phyloP scores from a whole-genome alignment of 2,888 invertebrate species.

The Steinernema hermaphroditum region DNA sequence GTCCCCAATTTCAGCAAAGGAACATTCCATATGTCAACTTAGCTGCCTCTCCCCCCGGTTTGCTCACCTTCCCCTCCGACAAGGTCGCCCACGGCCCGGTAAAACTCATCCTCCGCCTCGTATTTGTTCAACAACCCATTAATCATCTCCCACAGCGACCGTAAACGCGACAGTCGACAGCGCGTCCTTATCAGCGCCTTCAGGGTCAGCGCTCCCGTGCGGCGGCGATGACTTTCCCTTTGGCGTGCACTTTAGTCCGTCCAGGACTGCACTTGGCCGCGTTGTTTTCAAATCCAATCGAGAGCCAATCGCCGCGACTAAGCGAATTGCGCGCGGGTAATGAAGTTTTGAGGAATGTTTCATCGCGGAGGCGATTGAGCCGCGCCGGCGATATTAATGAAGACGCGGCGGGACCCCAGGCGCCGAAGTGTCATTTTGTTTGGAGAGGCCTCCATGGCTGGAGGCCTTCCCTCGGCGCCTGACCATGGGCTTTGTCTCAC shows the following conservation, averaged over 20 bases:
- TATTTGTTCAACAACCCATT: background rate
- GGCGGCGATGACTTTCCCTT: background rate
- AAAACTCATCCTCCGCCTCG: too few species aligned
- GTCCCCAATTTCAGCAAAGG: too few species aligned
- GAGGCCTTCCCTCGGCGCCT: background rate
- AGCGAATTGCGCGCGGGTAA: slow-evolving; percentile 11
- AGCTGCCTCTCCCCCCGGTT: too few species aligned
- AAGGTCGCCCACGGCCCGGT: too few species aligned
- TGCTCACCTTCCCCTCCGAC: too few species aligned
- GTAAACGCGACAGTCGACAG: background rate
- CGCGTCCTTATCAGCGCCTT: background rate
- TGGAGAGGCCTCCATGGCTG: background rate
- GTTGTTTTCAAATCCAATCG: slow-evolving; percentile 5
- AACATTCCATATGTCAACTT: too few species aligned
- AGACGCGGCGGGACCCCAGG: background rate
- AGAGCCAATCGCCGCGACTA: background rate
- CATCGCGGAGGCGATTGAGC: background rate
- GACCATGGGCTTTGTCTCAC: background rate
- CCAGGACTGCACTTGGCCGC: background rate
- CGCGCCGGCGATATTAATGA: slow-evolving; percentile 9
- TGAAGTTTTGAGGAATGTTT: slow-evolving; percentile 20
- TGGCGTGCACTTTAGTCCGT: background rate
- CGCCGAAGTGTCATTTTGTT: background rate
- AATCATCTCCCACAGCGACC: slow-evolving; percentile 16
- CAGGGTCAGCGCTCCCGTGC: background rate